Evolutionary conservation across 2,113 vertebrate genomes (phyloP), one percentile per base, ranked within the genome.

Genomic region (Bambusicola thoracicus): DNA sequence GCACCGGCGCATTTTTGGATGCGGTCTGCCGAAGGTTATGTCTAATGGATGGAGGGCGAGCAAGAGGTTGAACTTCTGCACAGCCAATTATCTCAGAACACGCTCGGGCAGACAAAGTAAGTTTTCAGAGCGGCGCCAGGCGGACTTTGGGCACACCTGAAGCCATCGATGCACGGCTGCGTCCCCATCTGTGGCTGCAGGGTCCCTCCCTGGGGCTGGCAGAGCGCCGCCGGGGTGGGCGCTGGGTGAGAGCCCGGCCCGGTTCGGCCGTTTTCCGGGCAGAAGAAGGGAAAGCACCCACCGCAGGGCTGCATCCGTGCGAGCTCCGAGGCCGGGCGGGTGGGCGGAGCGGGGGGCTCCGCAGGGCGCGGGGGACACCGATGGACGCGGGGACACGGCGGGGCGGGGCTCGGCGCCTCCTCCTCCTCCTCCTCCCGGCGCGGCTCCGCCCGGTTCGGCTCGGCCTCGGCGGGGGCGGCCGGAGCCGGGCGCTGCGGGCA

Each of bases 181-280:
- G 15, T 10, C 29, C 46, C 27, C 6, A 1, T 6, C 63, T 2
- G 46, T 4, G 15, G 11, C 40, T 24, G 63, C 63, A 32, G 40
- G 18, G 21, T 25, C 20, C 3, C 40, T 59, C 21, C 11, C 0
- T 4, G 51, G 51, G 69, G 43, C 24, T 38, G 3, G 9, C 25
- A 7, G 48, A 49, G 49, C 49, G 25, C 27, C 29, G 22, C 65
- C 9, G 61, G 21, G 30, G 6, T 5, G 48, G 48, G 55, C 29
- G 8, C 32, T 1, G 0, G 22, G 7, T 0, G 5, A 16, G 14
- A 13, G 34, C 61, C 8, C 5, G 1, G 30, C 30, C 49, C 15
- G 10, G 8, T 27, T 18, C 5, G 2, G 11, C 18, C 40, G 17
- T 29, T 53, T 16, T 30, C 51, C 27, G 13, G 13, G 14, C 51